These are phyloP conservation scores for Hypothenemus hampei DNA, from an alignment of 1,140 invertebrate species.

Conservation along the genomic window DNA sequence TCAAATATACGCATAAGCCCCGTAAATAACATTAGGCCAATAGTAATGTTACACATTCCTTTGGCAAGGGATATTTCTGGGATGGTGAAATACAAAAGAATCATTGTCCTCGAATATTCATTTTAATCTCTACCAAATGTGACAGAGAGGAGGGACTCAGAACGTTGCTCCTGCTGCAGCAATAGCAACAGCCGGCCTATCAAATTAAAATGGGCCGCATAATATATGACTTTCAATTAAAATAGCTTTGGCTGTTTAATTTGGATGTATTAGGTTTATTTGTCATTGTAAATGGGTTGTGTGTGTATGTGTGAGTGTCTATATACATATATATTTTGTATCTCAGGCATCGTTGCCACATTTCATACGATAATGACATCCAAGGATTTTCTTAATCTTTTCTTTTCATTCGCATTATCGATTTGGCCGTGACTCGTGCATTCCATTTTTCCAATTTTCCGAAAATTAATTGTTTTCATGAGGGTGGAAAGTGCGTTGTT, in stretches of 20 bases:
- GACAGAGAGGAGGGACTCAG: constrained; percentile 19
- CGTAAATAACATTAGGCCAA: too few species aligned
- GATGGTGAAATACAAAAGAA: constrained; percentile 9
- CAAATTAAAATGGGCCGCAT: constrained; percentile 19
- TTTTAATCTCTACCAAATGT: constrained; percentile 26
- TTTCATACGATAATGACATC: too few species aligned
- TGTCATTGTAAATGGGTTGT: constrained; percentile 20
- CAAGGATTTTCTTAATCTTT: constrained; percentile 2
- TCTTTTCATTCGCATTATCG: constrained; percentile 1
- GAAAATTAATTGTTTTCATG: constrained; percentile 22
- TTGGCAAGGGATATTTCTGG: too few species aligned
- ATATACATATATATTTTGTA: too few species aligned
- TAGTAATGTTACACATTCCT: too few species aligned
- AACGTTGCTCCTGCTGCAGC: too few species aligned
- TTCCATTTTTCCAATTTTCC: constrained; percentile 23
- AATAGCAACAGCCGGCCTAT: neutral
- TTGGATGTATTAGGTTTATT: constrained; percentile 28
- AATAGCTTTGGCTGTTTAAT: constrained; percentile 29
- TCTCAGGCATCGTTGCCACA: too few species aligned
- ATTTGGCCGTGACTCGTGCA: constrained; percentile 18
- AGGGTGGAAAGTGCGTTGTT: constrained; percentile 22
- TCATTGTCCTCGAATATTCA: constrained; percentile 13
- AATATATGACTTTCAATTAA: constrained; percentile 28
- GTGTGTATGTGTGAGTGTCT: too few species aligned
- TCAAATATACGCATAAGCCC: too few species aligned